phyloP scores from a whole-genome alignment of 2,888 invertebrate species.

The Dolichopus griseipennis region DNA sequence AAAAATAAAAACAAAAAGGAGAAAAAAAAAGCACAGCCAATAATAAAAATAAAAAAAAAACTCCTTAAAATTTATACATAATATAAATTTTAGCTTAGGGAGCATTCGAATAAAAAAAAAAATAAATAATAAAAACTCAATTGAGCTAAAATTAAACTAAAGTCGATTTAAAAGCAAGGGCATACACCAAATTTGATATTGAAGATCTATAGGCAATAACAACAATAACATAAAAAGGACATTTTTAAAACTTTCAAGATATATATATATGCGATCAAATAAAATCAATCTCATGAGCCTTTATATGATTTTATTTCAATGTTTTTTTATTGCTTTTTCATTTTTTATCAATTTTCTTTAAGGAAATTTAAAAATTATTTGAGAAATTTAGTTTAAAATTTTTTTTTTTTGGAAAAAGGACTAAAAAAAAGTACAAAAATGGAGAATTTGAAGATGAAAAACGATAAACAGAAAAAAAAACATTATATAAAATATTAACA shows the following conservation, averaged over 20 bases:
- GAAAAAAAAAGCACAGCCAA: too few species aligned
- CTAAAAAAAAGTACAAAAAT: too few species aligned
- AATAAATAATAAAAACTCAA: background rate
- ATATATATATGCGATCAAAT: background rate
- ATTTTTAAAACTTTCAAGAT: background rate
- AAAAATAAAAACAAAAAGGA: too few species aligned
- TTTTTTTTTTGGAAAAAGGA: too few species aligned
- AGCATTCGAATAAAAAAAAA: too few species aligned
- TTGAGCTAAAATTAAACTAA: background rate
- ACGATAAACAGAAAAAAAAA: too few species aligned
- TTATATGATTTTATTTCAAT: background rate
- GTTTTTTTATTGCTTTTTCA: background rate
- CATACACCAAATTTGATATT: background rate
- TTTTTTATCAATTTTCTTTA: background rate
- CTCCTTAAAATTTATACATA: too few species aligned
- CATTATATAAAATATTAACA: too few species aligned
- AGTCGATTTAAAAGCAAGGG: background rate
- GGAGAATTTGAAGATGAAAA: too few species aligned
- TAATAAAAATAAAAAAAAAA: too few species aligned
- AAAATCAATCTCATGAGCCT: background rate
- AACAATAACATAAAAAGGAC: background rate
- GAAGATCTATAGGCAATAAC: background rate
- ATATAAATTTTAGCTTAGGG: too few species aligned
- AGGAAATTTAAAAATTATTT: background rate
- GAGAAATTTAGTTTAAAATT: background rate